phyloP scores from a whole-genome alignment of 2,888 invertebrate species.

The Noctua janthe region DNA sequence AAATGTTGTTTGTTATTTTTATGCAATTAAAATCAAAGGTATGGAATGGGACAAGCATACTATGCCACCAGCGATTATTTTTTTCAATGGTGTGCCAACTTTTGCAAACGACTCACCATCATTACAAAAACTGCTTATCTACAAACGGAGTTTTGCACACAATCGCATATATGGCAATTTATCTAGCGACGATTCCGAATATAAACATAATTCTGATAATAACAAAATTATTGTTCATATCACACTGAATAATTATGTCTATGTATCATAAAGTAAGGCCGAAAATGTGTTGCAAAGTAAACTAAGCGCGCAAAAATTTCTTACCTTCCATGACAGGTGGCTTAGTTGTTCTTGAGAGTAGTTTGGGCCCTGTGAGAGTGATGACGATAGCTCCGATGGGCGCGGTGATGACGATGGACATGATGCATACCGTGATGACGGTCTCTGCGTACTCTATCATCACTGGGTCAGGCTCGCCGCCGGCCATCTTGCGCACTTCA shows the following conservation, averaged over 20 bases:
- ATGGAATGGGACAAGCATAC: background rate
- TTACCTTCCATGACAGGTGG: constrained; percentile 92
- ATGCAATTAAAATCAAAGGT: background rate
- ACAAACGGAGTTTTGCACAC: background rate
- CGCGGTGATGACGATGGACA: constrained; percentile 96
- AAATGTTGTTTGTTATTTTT: constrained; percentile 22
- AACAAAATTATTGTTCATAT: background rate
- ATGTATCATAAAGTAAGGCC: background rate
- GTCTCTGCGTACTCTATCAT: constrained; percentile 92
- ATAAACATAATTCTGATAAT: background rate
- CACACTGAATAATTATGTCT: background rate
- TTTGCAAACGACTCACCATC: background rate
- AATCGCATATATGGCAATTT: background rate
- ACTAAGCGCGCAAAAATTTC: background rate
- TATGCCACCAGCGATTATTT: background rate
- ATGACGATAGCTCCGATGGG: constrained; percentile 96
- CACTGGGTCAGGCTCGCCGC: constrained; percentile 78
- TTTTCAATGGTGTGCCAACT: background rate
- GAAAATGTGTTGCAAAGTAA: background rate
- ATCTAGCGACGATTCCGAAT: constrained; percentile 1
- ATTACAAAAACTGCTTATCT: background rate
- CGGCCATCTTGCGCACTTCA: constrained; percentile 87
- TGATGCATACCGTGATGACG: constrained; percentile 94
- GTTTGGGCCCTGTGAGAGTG: constrained; percentile 93
- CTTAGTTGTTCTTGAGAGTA: constrained; percentile 94